Percentiles rank a stretch among this genome's conserved stretches.
Conservation (phyloP, 1,140 invertebrate genomes). For the Triops cancriformis region DNA sequence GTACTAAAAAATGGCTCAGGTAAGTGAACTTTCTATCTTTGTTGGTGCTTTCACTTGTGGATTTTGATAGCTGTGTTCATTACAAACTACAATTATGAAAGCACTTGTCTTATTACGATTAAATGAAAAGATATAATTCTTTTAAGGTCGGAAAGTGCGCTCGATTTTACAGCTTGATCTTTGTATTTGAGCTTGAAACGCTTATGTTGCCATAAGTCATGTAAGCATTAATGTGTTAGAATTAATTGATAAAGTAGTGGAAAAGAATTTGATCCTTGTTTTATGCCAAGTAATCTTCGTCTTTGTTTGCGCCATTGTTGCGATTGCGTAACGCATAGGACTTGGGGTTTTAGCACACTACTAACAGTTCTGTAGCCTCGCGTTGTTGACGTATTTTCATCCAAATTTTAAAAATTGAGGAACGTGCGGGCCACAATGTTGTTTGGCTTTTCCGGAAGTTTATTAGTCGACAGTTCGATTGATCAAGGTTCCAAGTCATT, state of each 20-base stretch:
- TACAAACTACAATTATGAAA: background rate
- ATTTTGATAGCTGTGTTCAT: background rate
- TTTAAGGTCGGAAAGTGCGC: too few species aligned
- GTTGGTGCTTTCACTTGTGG: constrained; percentile 4
- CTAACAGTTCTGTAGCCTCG: background rate
- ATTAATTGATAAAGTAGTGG: too few species aligned
- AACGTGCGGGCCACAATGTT: background rate
- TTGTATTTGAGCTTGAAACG: too few species aligned
- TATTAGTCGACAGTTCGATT: background rate
- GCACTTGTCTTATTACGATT: background rate
- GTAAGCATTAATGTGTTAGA: too few species aligned
- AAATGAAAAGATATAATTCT: background rate
- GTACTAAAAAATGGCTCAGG: background rate
- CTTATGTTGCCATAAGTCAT: too few species aligned
- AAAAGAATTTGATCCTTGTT: too few species aligned
- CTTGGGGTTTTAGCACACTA: too few species aligned
- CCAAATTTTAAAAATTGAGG: background rate
- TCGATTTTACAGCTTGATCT: too few species aligned
- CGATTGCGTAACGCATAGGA: too few species aligned
- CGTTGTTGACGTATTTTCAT: background rate
- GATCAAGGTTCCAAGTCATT: background rate
- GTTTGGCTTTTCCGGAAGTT: background rate
- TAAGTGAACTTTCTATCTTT: background rate
- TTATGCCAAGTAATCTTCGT: too few species aligned
- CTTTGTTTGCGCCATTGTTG: too few species aligned